phyloP scores from a whole-genome alignment of 1,140 invertebrate genomes.

The Trissolcus basalis region DNA sequence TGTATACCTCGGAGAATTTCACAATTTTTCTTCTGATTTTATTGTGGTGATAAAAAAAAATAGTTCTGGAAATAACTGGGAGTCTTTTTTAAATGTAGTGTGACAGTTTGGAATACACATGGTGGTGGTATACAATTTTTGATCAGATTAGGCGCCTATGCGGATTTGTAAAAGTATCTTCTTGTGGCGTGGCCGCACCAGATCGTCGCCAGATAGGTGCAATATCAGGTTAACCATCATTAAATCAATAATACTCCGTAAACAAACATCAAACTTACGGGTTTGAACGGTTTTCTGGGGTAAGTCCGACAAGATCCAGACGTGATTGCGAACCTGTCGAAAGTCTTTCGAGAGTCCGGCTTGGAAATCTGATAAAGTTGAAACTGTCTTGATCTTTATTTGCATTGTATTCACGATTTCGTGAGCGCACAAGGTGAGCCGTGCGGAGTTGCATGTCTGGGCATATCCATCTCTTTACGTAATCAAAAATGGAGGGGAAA shows the following conservation, averaged over 20 bases:
- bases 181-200: conserved; percentile 12
- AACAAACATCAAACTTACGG: conserved; percentile 21
- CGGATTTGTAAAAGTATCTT: conserved; percentile 26
- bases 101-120: neutral
- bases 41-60: conserved; percentile 28
- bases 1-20: conserved; percentile 30
- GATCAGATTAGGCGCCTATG: conserved; percentile 19
- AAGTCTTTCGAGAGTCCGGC: conserved; percentile 25
- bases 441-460: conserved; percentile 4
- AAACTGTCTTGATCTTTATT: conserved; percentile 29
- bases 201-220: conserved; percentile 21
- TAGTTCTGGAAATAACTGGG: too few species aligned
- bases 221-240: conserved; percentile 35
- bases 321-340: conserved; percentile 29
- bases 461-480: too few species aligned
- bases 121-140: neutral
- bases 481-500: too few species aligned
- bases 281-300: conserved; percentile 12
- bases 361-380: conserved; percentile 31
- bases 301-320: conserved; percentile 26
- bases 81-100: neutral
- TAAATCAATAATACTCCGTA: conserved; percentile 43
- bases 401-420: conserved; percentile 13
- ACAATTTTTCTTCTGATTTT: conserved; percentile 31
- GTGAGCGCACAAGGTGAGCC: too few species aligned